phyloP scores from a whole-genome alignment of 1,140 invertebrate species.

The Teleopsis dalmanni region DNA sequence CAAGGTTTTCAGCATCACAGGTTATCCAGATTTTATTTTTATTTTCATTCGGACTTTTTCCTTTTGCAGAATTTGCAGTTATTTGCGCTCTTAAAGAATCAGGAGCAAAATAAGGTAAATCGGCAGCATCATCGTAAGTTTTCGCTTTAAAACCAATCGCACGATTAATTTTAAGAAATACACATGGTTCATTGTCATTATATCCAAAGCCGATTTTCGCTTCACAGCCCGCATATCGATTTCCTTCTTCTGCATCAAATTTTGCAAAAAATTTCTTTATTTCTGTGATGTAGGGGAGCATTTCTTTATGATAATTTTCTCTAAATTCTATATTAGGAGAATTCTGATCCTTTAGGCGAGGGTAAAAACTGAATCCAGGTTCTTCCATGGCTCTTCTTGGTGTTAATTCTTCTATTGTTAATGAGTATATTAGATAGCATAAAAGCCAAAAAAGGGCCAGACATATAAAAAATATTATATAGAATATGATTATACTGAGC shows the following conservation, averaged over 20 bases:
- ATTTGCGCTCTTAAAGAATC: too few species aligned
- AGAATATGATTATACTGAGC: background rate
- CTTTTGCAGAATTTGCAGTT: too few species aligned
- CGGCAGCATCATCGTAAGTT: background rate
- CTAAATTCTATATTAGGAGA: background rate
- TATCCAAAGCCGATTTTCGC: background rate
- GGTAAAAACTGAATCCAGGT: background rate
- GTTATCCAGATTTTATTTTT: too few species aligned
- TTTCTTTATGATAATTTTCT: background rate
- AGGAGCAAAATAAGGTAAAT: background rate
- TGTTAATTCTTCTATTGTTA: background rate
- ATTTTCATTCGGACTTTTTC: too few species aligned
- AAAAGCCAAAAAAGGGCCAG: background rate
- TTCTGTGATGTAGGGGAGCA: background rate
- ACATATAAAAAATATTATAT: background rate
- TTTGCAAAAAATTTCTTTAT: background rate
- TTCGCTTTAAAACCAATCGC: background rate
- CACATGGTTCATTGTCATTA: background rate
- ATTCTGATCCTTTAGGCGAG: background rate
- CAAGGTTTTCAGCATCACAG: too few species aligned
- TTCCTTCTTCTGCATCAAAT: background rate
- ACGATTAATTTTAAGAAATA: conserved; percentile 5
- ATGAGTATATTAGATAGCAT: background rate
- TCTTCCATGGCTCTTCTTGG: background rate
- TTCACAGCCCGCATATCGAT: background rate